Evolutionary conservation across 2,113 vertebrate species (phyloP), one percentile per base, ranked within the genome.

Genomic region (Tringa solitaria): DNA sequence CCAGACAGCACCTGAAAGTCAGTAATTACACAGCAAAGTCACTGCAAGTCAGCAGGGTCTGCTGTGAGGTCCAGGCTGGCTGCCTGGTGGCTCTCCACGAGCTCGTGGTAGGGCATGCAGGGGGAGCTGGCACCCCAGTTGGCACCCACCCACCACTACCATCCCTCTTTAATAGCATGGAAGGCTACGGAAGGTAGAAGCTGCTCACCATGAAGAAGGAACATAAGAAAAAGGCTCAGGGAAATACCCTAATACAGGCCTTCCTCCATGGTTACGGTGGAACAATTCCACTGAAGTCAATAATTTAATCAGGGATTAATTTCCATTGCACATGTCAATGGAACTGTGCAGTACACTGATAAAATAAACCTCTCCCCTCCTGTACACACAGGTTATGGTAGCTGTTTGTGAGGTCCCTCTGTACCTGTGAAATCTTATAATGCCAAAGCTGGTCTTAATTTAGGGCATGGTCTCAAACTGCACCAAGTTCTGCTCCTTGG

Each of bases 271-370:
- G 68, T 64, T 82, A 39, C 0, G 2, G 77, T 48, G 37, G 27
- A 82, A 65, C 35, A 72, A 60, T 75, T 68, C 32, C 68, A 46
- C 24, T 20, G 30, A 87, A 73, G 74, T 69, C 48, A 78, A 24
- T 87, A 78, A 74, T 51, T 87, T 84, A 90, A 95, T 81, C 17
- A 14, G 56, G 22, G 22, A 73, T 89, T 91, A 91, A 95, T 79
- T 70, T 21, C 60, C 16, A 10, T 23, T 30, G 60, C 67, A 64
- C 18, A 14, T 59, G 24, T 72, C 64, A 90, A 16, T 51, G 75
- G 68, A 69, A 67, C 33, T 27, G 8, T 70, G 54, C 46, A 59
- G 63, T 16, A 59, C 41, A n/a, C 41, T 82, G 84, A 82, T 48
- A 82, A 90, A 75, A 45, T 10, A 75, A 87, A 89, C 69, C 74